phyloP scores from a whole-genome alignment of 2,113 vertebrate species.

The Brienomyrus longianalis region DNA sequence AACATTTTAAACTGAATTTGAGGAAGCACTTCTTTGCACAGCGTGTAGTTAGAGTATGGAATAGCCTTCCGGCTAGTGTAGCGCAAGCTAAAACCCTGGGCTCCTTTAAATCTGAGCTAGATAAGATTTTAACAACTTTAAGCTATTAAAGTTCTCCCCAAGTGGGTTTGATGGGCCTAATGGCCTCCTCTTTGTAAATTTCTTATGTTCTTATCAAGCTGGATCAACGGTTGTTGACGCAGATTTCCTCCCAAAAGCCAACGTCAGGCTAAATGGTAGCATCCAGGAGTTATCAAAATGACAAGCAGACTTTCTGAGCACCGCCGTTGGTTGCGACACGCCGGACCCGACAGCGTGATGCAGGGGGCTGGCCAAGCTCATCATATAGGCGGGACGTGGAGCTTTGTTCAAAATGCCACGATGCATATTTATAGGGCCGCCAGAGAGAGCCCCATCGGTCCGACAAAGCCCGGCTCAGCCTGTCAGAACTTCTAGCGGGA shows the following conservation, averaged over 20 bases:
- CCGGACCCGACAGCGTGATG: constrained; percentile 64
- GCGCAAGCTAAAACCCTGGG: too few relatives aligned
- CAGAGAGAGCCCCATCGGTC: constrained; percentile 56
- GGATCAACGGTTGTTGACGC: neutral
- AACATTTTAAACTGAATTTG: too few relatives aligned
- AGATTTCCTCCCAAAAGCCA: constrained; percentile 27
- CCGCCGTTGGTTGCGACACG: constrained; percentile 62
- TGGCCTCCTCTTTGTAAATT: too few relatives aligned
- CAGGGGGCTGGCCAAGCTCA: constrained; percentile 60
- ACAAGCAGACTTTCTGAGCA: constrained; percentile 63
- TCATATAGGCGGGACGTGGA: constrained; percentile 64
- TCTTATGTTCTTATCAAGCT: neutral
- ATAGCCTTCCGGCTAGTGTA: too few relatives aligned
- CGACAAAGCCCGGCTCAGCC: constrained; percentile 26
- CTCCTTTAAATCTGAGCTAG: too few relatives aligned
- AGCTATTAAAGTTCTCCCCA: too few relatives aligned
- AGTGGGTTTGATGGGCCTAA: too few relatives aligned
- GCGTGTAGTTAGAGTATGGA: too few relatives aligned
- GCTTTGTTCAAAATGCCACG: constrained; percentile 76
- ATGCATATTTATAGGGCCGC: constrained; percentile 71
- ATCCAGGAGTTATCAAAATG: constrained; percentile 54
- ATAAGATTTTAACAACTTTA: too few relatives aligned
- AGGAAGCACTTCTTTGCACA: too few relatives aligned
- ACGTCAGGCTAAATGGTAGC: constrained; percentile 37
- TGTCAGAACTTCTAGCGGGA: constrained; percentile 49